Conservation (phyloP, 2,113 vertebrate species). For the Hippopotamus amphibius region DNA sequence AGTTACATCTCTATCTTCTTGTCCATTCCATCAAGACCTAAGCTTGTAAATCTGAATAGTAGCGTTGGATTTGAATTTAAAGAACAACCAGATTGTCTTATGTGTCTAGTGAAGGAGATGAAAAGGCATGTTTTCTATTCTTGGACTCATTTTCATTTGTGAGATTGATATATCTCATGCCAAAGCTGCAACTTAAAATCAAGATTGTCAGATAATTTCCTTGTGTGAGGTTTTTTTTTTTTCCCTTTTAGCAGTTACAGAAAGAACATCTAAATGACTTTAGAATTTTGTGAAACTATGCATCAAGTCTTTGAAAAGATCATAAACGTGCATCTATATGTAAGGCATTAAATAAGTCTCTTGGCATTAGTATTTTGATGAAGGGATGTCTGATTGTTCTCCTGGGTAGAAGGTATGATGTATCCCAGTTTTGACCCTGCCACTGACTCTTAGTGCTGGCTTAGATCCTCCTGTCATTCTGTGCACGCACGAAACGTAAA, state of each 20-base stretch:
- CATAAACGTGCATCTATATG: background rate
- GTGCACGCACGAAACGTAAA: background rate
- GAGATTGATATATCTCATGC: background rate
- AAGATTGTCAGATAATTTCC: background rate
- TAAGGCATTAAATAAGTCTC: background rate
- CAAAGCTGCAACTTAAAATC: constrained; percentile 10
- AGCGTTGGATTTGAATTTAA: constrained; percentile 32
- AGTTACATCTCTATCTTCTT: background rate
- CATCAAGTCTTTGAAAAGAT: background rate
- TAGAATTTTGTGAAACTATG: constrained; percentile 8
- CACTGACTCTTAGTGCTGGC: background rate
- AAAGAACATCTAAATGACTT: constrained; percentile 19
- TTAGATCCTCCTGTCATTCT: background rate
- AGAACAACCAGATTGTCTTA: constrained; percentile 5
- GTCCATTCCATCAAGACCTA: constrained; percentile 14
- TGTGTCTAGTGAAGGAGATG: background rate
- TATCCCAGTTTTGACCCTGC: background rate
- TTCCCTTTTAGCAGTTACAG: background rate
- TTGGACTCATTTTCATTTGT: constrained; percentile 25
- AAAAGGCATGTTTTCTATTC: background rate
- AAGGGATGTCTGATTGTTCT: background rate
- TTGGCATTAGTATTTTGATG: background rate
- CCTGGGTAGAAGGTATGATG: background rate
- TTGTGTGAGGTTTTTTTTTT: background rate
- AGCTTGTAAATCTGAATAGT: background rate